These are phyloP conservation scores for Pollachius pollachius DNA, from an alignment of 2,113 vertebrate species.

Conservation along the genomic window DNA sequence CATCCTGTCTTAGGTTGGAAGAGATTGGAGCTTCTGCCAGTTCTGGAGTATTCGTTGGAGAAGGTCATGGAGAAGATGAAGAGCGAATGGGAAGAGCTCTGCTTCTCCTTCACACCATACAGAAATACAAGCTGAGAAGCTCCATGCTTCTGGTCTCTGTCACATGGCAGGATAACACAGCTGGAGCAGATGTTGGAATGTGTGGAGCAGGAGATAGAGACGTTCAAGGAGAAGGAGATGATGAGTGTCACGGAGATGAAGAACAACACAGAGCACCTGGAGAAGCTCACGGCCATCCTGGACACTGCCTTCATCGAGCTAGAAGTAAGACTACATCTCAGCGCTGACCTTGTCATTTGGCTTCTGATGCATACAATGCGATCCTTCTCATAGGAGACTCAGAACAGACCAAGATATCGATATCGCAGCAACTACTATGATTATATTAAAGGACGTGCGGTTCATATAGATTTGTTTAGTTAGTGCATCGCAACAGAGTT, in stretches of 20 bases:
- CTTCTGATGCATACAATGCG: neutral
- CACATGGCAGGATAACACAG: conserved; percentile 68
- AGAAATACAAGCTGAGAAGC: conserved; percentile 71
- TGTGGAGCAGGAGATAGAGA: conserved; percentile 75
- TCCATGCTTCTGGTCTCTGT: conserved; percentile 35
- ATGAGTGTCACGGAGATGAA: conserved; percentile 79
- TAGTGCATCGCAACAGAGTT: no score
- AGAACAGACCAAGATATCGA: neutral
- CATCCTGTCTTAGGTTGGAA: conserved; percentile 74
- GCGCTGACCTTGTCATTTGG: neutral
- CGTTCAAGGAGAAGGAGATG: conserved; percentile 77
- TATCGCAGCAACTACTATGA: no score
- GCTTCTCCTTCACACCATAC: conserved; percentile 77
- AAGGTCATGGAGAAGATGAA: conserved; percentile 90
- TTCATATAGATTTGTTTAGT: no score
- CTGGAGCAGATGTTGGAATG: conserved; percentile 73
- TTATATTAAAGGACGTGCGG: no score
- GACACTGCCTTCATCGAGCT: conserved; percentile 75
- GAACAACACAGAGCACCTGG: conserved; percentile 78
- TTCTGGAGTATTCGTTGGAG: conserved; percentile 87
- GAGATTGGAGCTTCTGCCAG: conserved; percentile 83
- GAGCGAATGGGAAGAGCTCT: conserved; percentile 78
- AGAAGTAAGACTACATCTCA: conserved; percentile 68
- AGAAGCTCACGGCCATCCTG: conserved; percentile 73
- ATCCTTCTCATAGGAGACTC: neutral